These are phyloP conservation scores for Microcebus lehilahytsara DNA, from an alignment of 2,113 vertebrate genomes.

Conservation along the genomic window DNA sequence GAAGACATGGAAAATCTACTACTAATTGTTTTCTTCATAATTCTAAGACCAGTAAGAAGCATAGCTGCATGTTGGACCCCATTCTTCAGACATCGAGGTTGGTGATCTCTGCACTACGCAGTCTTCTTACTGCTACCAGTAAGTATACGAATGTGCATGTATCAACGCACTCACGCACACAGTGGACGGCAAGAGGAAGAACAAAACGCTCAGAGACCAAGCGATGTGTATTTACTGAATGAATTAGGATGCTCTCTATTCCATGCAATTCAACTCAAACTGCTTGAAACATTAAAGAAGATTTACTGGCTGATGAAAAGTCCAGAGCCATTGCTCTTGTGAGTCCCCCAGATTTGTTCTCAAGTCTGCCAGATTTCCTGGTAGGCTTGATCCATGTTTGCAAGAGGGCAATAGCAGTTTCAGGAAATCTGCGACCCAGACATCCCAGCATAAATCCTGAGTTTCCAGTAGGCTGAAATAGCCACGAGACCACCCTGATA, in stretches of 20 bases:
- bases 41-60: not conserved
- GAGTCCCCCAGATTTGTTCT: not conserved
- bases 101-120: rapidly evolving
- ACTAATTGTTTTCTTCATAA: not conserved
- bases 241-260: not conserved
- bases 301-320: not conserved
- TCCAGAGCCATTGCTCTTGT: not conserved
- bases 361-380: not conserved
- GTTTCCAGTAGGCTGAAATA: not conserved
- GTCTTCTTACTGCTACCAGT: not conserved
- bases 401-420: not conserved
- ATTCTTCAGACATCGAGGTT: not conserved
- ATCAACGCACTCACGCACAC: not conserved
- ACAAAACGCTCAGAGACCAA: not conserved
- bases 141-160: rapidly evolving
- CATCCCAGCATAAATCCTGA: not conserved
- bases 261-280: not conserved
- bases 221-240: not conserved
- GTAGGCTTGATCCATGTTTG: not conserved
- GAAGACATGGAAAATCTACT: not conserved
- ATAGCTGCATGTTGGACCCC: rapidly evolving
- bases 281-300: not conserved
- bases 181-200: not conserved
- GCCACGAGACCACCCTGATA: not conserved
- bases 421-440: not conserved